phyloP scores from a whole-genome alignment of 2,797 vertebrate species.

The Myotis findleyi region DNA sequence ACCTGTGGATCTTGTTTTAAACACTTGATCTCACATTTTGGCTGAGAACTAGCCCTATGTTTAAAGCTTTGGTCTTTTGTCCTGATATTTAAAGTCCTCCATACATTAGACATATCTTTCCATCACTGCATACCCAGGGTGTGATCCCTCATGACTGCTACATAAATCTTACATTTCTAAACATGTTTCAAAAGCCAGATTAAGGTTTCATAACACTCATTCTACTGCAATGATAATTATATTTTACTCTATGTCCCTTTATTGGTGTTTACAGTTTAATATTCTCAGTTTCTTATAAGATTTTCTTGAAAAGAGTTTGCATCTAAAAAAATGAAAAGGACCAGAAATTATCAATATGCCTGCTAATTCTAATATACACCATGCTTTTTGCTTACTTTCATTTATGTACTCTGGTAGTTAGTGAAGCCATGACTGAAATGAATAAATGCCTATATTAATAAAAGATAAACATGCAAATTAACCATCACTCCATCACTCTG shows the following conservation, averaged over 20 bases:
- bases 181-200: not conserved
- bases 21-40: not conserved
- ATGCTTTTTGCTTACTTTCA: not conserved
- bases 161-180: not conserved
- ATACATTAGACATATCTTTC: not conserved
- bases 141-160: not conserved
- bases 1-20: not conserved
- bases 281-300: slow-evolving; percentile 6
- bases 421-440: not conserved
- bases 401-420: not conserved
- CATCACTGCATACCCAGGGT: not conserved
- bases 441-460: not conserved
- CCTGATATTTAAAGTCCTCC: slow-evolving; percentile 17
- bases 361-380: not conserved
- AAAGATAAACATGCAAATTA: no score
- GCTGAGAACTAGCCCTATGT: not conserved
- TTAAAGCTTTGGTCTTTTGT: not conserved
- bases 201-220: not conserved
- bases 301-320: not conserved
- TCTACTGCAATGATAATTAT: not conserved
- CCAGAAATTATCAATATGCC: not conserved
- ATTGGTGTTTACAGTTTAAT: slow-evolving; percentile 30
- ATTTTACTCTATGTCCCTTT: not conserved
- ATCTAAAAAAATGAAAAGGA: not conserved
- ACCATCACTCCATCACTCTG: no score